Percentiles rank a stretch among this genome's conserved stretches.
phyloP scores from a whole-genome alignment of 2,888 invertebrate species.

The Brachyptera risi region DNA sequence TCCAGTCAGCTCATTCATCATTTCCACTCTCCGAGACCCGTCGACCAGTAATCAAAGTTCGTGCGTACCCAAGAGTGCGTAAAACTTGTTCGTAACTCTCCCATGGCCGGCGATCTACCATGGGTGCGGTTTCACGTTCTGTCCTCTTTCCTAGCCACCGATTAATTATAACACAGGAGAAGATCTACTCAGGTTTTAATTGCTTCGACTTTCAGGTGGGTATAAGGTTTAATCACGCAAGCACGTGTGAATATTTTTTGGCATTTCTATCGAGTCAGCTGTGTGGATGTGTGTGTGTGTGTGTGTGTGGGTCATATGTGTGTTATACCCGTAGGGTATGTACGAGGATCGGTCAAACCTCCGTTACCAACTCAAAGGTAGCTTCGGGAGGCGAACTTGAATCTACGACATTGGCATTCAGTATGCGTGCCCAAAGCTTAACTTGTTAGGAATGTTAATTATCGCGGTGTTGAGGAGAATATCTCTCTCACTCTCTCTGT shows the following conservation, averaged over 20 bases:
- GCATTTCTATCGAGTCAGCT: neutral
- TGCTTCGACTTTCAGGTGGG: neutral
- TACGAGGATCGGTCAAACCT: neutral
- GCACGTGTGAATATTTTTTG: conserved; percentile 5
- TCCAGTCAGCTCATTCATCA: no score
- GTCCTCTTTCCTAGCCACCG: neutral
- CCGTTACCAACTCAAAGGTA: neutral
- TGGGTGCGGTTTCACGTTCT: neutral
- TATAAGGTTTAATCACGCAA: neutral
- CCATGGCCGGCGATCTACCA: no score
- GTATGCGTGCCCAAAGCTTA: neutral
- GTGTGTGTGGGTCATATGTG: no score
- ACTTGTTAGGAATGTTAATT: conserved; percentile 13
- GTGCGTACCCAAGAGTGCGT: no score
- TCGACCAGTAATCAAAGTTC: no score
- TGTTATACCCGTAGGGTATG: neutral
- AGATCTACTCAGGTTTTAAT: neutral
- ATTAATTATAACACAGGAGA: neutral
- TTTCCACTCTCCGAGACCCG: no score
- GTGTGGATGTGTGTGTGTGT: conserved; percentile 1
- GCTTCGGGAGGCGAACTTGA: neutral
- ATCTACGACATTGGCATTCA: neutral
- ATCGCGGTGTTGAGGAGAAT: neutral
- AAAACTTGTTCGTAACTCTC: no score
- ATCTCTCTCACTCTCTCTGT: no score